phyloP scores from a whole-genome alignment of 2,113 vertebrate species.

The Proterorhinus semilunaris region DNA sequence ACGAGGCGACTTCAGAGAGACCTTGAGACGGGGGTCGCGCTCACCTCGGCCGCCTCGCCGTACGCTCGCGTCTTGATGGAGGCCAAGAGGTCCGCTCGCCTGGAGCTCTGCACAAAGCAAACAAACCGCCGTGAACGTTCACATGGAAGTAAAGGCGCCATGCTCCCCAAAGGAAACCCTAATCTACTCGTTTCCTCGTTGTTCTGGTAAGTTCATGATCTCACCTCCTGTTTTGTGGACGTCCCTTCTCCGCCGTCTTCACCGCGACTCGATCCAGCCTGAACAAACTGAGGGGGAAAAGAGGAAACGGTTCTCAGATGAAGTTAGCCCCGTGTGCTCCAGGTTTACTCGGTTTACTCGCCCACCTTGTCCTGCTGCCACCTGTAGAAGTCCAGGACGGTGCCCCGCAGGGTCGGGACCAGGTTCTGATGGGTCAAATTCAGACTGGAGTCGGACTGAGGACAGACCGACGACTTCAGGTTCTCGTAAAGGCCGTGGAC shows the following conservation, averaged over 20 bases:
- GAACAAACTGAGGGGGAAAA: neutral
- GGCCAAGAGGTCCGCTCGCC: constrained; percentile 81
- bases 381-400: constrained; percentile 79
- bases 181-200: too few species aligned
- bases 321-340: too few species aligned
- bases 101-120: constrained; percentile 76
- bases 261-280: constrained; percentile 5
- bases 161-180: neutral
- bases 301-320: too few species aligned
- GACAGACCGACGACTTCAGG: constrained; percentile 80
- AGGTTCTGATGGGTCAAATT: constrained; percentile 82
- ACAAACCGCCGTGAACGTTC: neutral
- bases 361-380: constrained; percentile 83
- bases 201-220: neutral
- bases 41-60: constrained; percentile 81
- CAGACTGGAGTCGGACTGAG: constrained; percentile 67
- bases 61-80: constrained; percentile 89
- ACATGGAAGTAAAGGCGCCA: neutral
- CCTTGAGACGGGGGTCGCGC: too few species aligned
- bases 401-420: constrained; percentile 74
- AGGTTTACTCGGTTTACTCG: neutral
- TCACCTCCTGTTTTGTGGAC: constrained; percentile 63
- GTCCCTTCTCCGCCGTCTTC: constrained; percentile 54
- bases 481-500: constrained; percentile 87
- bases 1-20: neutral